Conservation (phyloP, 2,113 vertebrate species). For the Charadrius vociferus region DNA sequence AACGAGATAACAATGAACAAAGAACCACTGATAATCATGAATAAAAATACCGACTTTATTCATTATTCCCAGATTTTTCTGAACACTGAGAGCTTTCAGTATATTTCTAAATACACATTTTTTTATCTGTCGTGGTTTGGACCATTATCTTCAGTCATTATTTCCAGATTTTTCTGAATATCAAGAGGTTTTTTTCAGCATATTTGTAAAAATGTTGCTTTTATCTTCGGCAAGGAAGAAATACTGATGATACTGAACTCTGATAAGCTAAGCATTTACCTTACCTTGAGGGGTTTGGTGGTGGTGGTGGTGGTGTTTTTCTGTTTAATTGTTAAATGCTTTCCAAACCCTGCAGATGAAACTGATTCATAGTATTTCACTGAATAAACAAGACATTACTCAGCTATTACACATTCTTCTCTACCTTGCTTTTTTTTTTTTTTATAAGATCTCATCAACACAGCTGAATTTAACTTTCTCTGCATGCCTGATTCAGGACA, state of each 20-base stretch:
- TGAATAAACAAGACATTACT: neutral
- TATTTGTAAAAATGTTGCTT: neutral
- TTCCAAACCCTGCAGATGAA: neutral
- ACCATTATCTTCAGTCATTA: neutral
- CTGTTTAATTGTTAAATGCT: neutral
- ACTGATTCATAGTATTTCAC: neutral
- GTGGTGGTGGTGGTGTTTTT: neutral
- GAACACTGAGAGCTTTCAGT: neutral
- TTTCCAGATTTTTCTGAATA: neutral
- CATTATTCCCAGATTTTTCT: neutral
- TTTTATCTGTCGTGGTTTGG: neutral
- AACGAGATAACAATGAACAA: neutral
- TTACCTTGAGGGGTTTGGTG: neutral
- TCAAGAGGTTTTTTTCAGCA: accelerated
- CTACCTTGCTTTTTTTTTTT: neutral
- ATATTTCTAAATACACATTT: neutral
- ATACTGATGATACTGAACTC: neutral
- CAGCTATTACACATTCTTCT: neutral
- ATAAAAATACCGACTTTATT: neutral
- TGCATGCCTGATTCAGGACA: neutral
- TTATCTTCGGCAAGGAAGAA: neutral
- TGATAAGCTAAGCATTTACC: neutral
- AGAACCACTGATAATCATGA: neutral
- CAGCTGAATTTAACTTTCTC: neutral
- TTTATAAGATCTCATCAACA: neutral